Evolutionary conservation across 2,888 invertebrate genomes (phyloP).

Genomic region (Polylopha cassiicola): DNA sequence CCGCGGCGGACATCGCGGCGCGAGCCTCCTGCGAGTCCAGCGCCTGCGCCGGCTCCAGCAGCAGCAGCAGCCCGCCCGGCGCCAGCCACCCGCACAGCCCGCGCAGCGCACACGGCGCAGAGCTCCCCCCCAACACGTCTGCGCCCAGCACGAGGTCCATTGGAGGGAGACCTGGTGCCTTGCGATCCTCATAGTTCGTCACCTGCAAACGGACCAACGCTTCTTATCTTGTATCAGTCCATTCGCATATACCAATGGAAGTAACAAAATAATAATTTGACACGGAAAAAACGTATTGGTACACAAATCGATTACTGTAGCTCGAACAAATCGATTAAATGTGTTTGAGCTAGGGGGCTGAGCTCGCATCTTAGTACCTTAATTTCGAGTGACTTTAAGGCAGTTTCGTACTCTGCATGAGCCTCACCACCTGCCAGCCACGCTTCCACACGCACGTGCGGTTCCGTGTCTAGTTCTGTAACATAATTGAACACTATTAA

Average conservation of each 20-base stretch:
- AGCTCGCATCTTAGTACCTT: slow-evolving; percentile 70
- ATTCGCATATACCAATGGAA: no score
- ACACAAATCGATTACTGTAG: no score
- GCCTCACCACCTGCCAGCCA: slow-evolving; percentile 62
- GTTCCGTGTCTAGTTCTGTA: slow-evolving; percentile 83
- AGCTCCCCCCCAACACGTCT: slow-evolving; percentile 80
- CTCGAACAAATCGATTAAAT: no score
- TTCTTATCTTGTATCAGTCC: background rate
- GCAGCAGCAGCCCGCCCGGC: slow-evolving; percentile 82
- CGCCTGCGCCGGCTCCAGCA: slow-evolving; percentile 87
- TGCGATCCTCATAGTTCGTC: slow-evolving; percentile 74
- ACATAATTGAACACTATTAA: no score
- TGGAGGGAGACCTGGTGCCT: slow-evolving; percentile 79
- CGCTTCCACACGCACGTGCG: slow-evolving; percentile 80
- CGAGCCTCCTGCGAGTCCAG: slow-evolving; percentile 56
- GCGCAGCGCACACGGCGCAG: slow-evolving; percentile 69
- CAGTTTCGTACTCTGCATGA: slow-evolving; percentile 68
- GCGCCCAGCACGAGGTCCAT: slow-evolving; percentile 83
- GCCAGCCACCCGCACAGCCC: slow-evolving; percentile 80
- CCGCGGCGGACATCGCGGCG: slow-evolving; percentile 52
- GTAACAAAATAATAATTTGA: no score
- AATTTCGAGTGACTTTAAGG: slow-evolving; percentile 78
- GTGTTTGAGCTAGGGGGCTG: no score
- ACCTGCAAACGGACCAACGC: slow-evolving; percentile 35
- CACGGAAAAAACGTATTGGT: no score